These are phyloP conservation scores for Pachycephala philippinensis DNA, from an alignment of 2,113 vertebrate genomes.

Conservation along the genomic window DNA sequence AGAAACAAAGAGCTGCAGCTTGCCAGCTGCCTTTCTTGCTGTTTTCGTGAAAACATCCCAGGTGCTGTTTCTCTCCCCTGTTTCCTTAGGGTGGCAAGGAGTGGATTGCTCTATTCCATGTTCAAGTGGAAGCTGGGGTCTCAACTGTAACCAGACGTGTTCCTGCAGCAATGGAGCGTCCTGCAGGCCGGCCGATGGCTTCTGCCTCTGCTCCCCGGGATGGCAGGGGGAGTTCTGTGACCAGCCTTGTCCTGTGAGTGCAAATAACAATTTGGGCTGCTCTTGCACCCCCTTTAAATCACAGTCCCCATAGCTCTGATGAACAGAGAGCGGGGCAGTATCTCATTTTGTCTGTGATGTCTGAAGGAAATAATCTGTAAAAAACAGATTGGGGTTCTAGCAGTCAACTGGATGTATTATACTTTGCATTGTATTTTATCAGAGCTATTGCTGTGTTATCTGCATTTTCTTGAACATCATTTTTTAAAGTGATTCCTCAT, in stretches of 20 bases:
- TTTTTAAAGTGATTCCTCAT: conserved; percentile 34
- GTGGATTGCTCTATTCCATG: conserved; percentile 89
- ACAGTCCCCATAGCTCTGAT: neutral
- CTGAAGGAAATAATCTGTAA: neutral
- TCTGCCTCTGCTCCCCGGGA: conserved; percentile 87
- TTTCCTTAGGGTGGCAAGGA: conserved; percentile 89
- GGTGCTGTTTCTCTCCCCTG: neutral
- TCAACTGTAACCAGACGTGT: conserved; percentile 88
- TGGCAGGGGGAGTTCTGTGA: conserved; percentile 89
- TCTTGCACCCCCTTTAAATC: neutral
- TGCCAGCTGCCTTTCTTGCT: neutral
- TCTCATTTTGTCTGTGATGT: neutral
- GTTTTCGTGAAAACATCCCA: neutral
- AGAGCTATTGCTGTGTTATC: neutral
- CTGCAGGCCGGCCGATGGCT: conserved; percentile 85
- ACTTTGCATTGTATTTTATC: neutral
- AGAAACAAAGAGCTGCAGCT: neutral
- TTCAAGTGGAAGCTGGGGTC: conserved; percentile 88
- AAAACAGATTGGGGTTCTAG: neutral
- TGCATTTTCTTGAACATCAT: neutral
- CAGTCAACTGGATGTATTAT: neutral
- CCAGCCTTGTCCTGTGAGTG: conserved; percentile 87
- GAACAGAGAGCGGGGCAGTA: neutral
- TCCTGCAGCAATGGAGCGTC: conserved; percentile 84
- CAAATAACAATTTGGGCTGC: neutral